Conservation (phyloP, 2,113 vertebrate species). For the Phycodurus eques region DNA sequence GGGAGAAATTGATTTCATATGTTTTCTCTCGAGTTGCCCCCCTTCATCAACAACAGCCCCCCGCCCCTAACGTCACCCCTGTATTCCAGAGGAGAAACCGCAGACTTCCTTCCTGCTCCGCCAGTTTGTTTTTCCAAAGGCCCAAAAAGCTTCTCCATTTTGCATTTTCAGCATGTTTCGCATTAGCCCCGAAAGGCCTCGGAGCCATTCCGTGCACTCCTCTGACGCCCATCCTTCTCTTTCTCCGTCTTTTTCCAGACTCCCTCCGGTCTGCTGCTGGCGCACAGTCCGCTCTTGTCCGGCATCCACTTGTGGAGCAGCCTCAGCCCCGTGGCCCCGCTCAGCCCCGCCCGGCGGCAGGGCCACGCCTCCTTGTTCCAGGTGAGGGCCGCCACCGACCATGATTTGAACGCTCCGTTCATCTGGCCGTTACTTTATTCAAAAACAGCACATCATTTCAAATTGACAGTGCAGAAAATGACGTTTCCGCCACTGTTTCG, state of each 20-base stretch:
- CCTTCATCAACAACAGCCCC: slow-evolving; percentile 43
- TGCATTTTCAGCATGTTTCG: slow-evolving; percentile 46
- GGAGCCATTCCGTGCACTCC: slow-evolving; percentile 9
- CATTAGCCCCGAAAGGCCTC: slow-evolving; percentile 39
- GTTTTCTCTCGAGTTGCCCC: slow-evolving; percentile 53
- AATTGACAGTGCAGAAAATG: too few species aligned
- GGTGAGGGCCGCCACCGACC: slow-evolving; percentile 68
- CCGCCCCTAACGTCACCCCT: slow-evolving; percentile 42
- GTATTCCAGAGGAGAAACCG: slow-evolving; percentile 60
- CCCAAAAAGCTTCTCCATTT: slow-evolving; percentile 52
- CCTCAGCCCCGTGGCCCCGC: slow-evolving; percentile 87
- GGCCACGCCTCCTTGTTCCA: slow-evolving; percentile 90
- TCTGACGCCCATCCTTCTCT: slow-evolving; percentile 33
- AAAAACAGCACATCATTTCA: too few species aligned
- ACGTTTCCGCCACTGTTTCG: too few species aligned
- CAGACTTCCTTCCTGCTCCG: slow-evolving; percentile 70
- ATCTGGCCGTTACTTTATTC: too few species aligned
- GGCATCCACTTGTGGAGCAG: slow-evolving; percentile 98
- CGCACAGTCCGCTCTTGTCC: slow-evolving; percentile 88
- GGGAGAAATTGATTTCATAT: slow-evolving; percentile 76
- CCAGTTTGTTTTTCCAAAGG: slow-evolving; percentile 67
- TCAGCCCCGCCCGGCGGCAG: slow-evolving; percentile 93
- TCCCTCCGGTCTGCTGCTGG: slow-evolving; percentile 87
- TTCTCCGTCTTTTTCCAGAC: slow-evolving; percentile 73
- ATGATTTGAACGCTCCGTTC: too few species aligned